These are phyloP conservation scores for Neogobius melanostomus DNA, from an alignment of 2,113 vertebrate genomes.

Conservation along the genomic window DNA sequence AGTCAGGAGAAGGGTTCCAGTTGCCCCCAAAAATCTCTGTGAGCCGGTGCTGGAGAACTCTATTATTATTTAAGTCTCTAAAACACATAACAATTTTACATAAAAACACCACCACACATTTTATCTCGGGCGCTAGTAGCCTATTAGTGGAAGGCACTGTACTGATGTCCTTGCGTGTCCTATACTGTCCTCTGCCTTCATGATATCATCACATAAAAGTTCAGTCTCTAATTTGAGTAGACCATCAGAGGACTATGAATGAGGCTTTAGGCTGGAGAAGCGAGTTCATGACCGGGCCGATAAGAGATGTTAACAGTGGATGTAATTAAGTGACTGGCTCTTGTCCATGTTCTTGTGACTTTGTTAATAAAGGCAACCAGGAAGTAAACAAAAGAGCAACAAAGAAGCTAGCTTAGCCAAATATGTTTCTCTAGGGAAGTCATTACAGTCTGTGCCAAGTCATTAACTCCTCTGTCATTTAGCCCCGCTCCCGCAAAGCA, in stretches of 20 bases:
- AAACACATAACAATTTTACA: background rate
- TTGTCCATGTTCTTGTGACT: slow-evolving; percentile 19
- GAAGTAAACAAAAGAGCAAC: slow-evolving; percentile 33
- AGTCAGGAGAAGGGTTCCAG: too few species aligned
- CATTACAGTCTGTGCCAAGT: background rate
- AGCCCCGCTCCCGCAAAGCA: background rate
- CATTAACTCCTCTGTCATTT: slow-evolving; percentile 5
- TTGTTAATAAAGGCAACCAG: slow-evolving; percentile 17
- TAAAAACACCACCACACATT: background rate
- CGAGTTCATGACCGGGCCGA: background rate
- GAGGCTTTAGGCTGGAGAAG: slow-evolving; percentile 5
- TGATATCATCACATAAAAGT: background rate
- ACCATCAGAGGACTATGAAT: slow-evolving; percentile 13
- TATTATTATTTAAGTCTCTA: background rate
- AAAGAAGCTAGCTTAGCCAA: background rate
- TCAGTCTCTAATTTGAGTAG: background rate
- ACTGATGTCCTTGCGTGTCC: slow-evolving; percentile 2
- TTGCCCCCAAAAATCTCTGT: too few species aligned
- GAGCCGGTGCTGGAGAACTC: background rate
- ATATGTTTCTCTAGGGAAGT: slow-evolving; percentile 3
- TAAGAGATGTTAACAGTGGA: slow-evolving; percentile 6
- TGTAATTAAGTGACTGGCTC: slow-evolving; percentile 10
- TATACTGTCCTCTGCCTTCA: background rate
- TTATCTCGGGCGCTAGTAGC: background rate
- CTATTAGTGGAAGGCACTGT: background rate